Percentiles rank a stretch among this genome's conserved stretches.
Conservation (phyloP, 2,113 vertebrate species). For the Cryptotis parvus region DNA sequence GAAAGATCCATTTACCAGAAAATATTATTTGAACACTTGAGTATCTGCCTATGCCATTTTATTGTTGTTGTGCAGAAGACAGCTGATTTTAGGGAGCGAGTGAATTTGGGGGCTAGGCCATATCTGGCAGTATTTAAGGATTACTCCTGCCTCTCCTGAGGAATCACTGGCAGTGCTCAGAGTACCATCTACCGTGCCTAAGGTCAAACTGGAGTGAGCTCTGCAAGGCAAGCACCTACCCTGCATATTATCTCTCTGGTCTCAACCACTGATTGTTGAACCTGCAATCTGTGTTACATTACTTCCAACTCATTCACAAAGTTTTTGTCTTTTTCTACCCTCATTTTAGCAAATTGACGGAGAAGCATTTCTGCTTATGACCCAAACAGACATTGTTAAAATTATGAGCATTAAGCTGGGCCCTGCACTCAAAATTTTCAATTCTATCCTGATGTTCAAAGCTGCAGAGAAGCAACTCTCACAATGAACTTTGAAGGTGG, state of each 20-base stretch:
- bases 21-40: not conserved
- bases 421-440: slow-evolving; percentile 94
- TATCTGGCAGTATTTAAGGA: no score
- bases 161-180: no score
- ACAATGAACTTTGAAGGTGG: slow-evolving; percentile 91
- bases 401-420: slow-evolving; percentile 95
- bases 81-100: not conserved
- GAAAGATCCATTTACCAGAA: not conserved
- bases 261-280: slow-evolving; percentile 37
- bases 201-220: no score
- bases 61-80: not conserved
- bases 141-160: no score
- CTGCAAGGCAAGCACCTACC: no score
- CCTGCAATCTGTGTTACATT: not conserved
- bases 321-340: slow-evolving; percentile 64
- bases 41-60: not conserved
- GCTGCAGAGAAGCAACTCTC: slow-evolving; percentile 92
- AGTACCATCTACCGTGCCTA: no score
- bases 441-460: slow-evolving; percentile 95
- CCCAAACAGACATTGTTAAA: slow-evolving; percentile 94
- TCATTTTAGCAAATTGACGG: slow-evolving; percentile 92
- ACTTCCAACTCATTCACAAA: slow-evolving; percentile 55
- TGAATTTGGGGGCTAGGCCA: no score
- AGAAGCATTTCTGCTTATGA: slow-evolving; percentile 94
- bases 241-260: no score